Conservation (phyloP, 2,113 vertebrate genomes). For the Clarias gariepinus region DNA sequence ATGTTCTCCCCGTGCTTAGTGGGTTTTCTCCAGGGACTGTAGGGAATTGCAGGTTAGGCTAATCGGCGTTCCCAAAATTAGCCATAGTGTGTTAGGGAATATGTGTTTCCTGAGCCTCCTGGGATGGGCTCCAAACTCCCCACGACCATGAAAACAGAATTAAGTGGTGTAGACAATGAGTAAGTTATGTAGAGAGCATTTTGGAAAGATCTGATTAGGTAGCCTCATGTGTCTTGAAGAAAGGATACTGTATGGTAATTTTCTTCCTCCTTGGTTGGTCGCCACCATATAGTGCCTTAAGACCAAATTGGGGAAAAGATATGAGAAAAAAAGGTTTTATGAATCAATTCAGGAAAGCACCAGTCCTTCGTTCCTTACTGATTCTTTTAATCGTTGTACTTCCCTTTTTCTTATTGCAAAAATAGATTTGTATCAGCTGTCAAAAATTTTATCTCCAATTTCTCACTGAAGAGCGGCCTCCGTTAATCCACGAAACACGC, state of each 20-base stretch:
- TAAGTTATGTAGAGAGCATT: background rate
- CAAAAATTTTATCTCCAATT: background rate
- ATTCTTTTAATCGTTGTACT: background rate
- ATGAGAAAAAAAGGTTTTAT: background rate
- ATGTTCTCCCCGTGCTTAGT: too few relatives aligned
- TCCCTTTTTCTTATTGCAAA: background rate
- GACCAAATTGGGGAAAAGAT: background rate
- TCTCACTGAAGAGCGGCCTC: background rate
- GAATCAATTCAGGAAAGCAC: background rate
- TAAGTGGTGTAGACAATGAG: background rate
- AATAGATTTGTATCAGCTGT: background rate
- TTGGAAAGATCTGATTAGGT: background rate
- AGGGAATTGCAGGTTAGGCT: too few relatives aligned
- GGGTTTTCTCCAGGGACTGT: too few relatives aligned
- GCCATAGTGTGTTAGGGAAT: too few relatives aligned
- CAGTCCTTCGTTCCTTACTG: background rate
- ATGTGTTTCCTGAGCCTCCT: too few relatives aligned
- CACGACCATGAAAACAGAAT: too few relatives aligned
- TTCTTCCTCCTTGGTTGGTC: background rate
- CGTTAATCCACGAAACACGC: constrained; percentile 8
- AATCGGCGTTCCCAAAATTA: too few relatives aligned
- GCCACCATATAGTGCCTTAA: background rate
- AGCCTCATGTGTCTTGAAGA: background rate
- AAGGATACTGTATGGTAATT: background rate
- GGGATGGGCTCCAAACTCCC: too few relatives aligned